Evolutionary conservation across 2,797 vertebrate species (phyloP).

Genomic region (Myiotriccus ornatus): DNA sequence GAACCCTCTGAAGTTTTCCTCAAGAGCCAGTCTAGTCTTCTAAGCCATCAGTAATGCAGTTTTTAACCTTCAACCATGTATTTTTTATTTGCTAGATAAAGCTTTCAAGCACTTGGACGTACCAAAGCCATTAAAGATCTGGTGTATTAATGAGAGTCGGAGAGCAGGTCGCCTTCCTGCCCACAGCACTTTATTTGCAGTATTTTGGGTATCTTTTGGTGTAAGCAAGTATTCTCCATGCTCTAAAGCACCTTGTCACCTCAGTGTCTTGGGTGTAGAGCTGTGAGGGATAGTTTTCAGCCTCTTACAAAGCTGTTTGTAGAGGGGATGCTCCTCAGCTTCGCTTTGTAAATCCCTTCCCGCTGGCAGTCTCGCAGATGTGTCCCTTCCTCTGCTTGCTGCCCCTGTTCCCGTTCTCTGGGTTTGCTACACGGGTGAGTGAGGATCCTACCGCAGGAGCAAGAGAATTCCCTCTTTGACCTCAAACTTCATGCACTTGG

Average conservation of each 20-base stretch:
- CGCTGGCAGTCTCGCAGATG: fast-evolving
- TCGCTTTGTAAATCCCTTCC: not conserved
- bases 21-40: not conserved
- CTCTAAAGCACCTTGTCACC: not conserved
- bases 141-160: not conserved
- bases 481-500: not conserved
- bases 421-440: not conserved
- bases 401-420: fast-evolving
- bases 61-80: not conserved
- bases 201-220: not conserved
- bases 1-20: not conserved
- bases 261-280: not conserved
- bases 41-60: not conserved
- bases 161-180: not conserved
- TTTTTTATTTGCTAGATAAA: conserved; percentile 28
- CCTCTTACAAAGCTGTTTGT: not conserved
- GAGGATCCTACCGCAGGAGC: not conserved
- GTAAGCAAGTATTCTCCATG: not conserved
- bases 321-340: not conserved
- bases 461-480: not conserved
- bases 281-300: not conserved
- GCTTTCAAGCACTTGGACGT: not conserved
- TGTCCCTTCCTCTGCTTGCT: not conserved
- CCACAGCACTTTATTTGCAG: not conserved
- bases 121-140: not conserved